Evolutionary conservation across 2,113 vertebrate genomes (phyloP), one percentile per base, ranked within the genome.

Genomic region (Urocitellus parryii): DNA sequence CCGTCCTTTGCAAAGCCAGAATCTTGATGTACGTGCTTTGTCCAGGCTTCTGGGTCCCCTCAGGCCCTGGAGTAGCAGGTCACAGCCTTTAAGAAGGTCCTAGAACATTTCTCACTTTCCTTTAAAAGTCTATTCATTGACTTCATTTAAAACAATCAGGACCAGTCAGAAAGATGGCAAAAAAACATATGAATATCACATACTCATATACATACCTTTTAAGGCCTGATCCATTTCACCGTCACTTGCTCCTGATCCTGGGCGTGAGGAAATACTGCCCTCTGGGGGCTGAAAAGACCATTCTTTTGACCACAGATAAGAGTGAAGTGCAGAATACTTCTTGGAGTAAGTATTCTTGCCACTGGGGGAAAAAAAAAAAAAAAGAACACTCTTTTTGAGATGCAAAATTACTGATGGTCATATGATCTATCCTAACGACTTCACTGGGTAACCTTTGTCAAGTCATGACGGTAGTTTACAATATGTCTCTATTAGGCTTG

Each of bases 331-430:
- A 87, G 96, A 61, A 32, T 53, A 18, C n/a, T 18, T 89, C 20
- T 1, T 8, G 39, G 25, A 9, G 37, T 13, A 11, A 39, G 74
- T 9, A 39, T 73, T 88, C 53, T 58, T 58, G 37, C 6, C 34
- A 39, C 74, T 95, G 84, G 4, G 39, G 39, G 39, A 4, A 96
- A 95, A 95, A 96, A 74, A 95, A 95, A 96, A 74, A 51, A 4
- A 20, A 95, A 1, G 4, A 86, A 91, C 32, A 58, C 45, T 56
- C 20, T 65, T 48, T 67, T 74, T 90, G 63, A 95, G 86, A 82
- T 29, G 58, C 8, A 65, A 51, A 53, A 25, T 27, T 58, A 11
- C 25, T 12, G n/a, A 20, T 11, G 27, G 11, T 20, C 37, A 42
- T 10, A 14, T 0, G 0, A 7, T 45, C 37, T 42, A 42, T 7